Evolutionary conservation across 2,113 vertebrate genomes (phyloP).

Genomic region (Bubo bubo): DNA sequence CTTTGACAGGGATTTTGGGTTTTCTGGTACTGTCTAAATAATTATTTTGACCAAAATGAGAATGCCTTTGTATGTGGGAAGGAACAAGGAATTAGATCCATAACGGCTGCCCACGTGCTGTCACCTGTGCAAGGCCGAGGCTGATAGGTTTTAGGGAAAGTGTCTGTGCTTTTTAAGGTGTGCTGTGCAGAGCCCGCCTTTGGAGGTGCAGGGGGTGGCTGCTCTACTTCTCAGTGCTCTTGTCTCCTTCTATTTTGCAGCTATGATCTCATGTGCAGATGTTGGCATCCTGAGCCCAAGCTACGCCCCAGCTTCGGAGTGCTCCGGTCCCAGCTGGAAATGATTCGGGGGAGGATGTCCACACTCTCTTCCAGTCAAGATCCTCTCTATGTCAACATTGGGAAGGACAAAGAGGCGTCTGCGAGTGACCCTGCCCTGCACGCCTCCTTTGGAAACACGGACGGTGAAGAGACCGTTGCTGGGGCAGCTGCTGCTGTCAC

Average conservation of each 20-base stretch:
- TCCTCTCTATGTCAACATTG: slow-evolving; percentile 91
- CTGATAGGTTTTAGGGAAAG: not conserved
- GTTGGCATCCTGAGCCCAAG: slow-evolving; percentile 93
- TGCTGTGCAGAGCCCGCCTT: not conserved
- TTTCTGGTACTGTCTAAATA: not conserved
- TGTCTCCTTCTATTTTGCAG: slow-evolving; percentile 67
- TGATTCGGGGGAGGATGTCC: slow-evolving; percentile 80
- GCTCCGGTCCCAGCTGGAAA: slow-evolving; percentile 85
- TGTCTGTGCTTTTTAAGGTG: not conserved
- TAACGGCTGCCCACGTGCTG: not conserved
- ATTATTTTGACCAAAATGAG: not conserved
- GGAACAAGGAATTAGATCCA: not conserved
- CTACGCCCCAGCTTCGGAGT: slow-evolving; percentile 88
- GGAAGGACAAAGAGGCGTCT: slow-evolving; percentile 64
- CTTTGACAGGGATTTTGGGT: not conserved
- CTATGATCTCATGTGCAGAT: slow-evolving; percentile 96
- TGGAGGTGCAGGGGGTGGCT: not conserved
- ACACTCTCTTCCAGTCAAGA: slow-evolving; percentile 78
- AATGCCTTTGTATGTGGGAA: not conserved
- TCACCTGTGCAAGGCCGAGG: not conserved
- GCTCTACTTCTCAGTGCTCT: not conserved
- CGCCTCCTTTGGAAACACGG: slow-evolving; percentile 52
- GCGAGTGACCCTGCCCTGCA: slow-evolving; percentile 39
- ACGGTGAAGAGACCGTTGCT: slow-evolving; percentile 59
- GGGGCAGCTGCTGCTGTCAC: slow-evolving; percentile 78